Conservation (phyloP, 1,140 invertebrate genomes). For the Octopus bimaculoides region DNA sequence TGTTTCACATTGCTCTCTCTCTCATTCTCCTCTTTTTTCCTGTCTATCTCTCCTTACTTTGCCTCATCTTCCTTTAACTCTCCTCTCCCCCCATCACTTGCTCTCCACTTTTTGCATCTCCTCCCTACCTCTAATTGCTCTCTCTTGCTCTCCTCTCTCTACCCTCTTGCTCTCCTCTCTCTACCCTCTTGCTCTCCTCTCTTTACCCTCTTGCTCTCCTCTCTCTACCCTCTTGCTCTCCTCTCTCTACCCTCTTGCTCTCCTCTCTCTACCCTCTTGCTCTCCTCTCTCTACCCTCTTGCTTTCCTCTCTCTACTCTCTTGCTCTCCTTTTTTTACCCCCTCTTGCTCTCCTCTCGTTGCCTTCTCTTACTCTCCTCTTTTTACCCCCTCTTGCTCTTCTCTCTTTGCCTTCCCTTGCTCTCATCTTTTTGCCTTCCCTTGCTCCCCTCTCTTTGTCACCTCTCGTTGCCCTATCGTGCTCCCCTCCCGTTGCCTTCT, state of each 20-base stretch:
- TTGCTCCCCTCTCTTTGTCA: not conserved
- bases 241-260: not conserved
- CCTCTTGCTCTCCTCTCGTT: not conserved
- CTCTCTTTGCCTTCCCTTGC: not conserved
- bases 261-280: not conserved
- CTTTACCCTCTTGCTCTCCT: not conserved
- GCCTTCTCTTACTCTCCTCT: no score
- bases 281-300: not conserved
- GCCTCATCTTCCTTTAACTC: conserved; percentile 5
- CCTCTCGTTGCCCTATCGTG: not conserved
- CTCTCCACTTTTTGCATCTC: conserved; percentile 10
- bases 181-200: not conserved
- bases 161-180: not conserved
- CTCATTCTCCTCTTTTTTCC: conserved; percentile 2
- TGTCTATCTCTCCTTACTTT: not conserved
- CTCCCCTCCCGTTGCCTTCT: no score
- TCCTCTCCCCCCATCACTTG: not conserved
- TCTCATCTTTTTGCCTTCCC: not conserved
- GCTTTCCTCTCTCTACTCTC: not conserved
- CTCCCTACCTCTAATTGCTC: conserved; percentile 5
- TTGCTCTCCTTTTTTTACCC: not conserved
- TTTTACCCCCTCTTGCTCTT: not conserved
- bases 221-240: not conserved
- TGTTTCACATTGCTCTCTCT: conserved; percentile 13
- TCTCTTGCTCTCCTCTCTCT: not conserved